Evolutionary conservation across 2,113 vertebrate species (phyloP).

Genomic region (Catharus bicknelli): DNA sequence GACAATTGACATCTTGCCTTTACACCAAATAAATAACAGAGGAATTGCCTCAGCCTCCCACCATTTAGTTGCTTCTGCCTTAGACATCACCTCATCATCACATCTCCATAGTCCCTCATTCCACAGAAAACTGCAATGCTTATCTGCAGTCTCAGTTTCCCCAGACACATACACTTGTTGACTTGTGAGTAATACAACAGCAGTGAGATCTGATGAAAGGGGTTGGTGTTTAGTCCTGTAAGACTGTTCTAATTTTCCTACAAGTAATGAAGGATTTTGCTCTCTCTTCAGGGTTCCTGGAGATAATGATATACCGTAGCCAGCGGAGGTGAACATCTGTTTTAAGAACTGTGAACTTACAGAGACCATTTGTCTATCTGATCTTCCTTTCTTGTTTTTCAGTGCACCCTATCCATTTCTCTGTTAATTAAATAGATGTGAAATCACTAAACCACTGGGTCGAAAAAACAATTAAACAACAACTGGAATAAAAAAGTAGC

Average conservation of each 20-base stretch:
- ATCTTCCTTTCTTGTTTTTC: constrained; percentile 60
- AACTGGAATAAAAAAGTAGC: constrained; percentile 30
- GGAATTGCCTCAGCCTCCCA: neutral
- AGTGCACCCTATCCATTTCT: constrained; percentile 58
- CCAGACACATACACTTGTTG: neutral
- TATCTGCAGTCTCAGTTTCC: neutral
- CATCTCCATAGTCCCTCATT: neutral
- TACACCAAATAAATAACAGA: neutral
- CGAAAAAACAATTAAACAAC: constrained; percentile 62
- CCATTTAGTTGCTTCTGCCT: neutral
- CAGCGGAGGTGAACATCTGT: constrained; percentile 74
- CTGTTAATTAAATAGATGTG: constrained; percentile 71
- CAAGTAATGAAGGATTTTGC: constrained; percentile 47
- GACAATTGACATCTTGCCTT: neutral
- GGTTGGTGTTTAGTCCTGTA: neutral
- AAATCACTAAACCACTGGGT: constrained; percentile 62
- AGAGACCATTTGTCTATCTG: constrained; percentile 72
- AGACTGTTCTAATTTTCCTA: neutral
- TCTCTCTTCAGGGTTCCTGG: constrained; percentile 65
- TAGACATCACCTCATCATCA: neutral
- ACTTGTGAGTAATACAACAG: neutral
- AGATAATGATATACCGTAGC: constrained; percentile 69
- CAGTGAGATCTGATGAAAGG: neutral
- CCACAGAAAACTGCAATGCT: neutral
- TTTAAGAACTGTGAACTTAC: constrained; percentile 69